Conservation (phyloP, 2,888 invertebrate genomes). For the Brachycybe producta region DNA sequence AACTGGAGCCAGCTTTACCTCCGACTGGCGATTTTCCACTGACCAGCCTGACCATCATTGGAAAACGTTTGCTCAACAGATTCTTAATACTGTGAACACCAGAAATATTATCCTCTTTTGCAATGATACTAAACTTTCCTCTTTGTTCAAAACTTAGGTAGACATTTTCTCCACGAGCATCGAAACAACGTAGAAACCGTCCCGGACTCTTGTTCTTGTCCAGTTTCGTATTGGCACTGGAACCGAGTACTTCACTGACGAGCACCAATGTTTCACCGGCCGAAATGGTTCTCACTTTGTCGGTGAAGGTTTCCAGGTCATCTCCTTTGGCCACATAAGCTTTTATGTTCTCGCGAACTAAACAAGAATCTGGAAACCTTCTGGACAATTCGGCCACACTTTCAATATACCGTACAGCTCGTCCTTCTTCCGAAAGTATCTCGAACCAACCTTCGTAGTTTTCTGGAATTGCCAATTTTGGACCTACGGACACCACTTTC, state of each 20-base stretch:
- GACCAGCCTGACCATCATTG: slow-evolving; percentile 79
- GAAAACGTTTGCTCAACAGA: slow-evolving; percentile 74
- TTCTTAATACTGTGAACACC: slow-evolving; percentile 87
- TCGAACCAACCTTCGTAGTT: slow-evolving; percentile 87
- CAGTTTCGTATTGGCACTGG: slow-evolving; percentile 34
- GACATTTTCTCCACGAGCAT: slow-evolving; percentile 68
- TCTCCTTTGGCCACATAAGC: slow-evolving; percentile 40
- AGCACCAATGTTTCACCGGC: slow-evolving; percentile 72
- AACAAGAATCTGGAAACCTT: slow-evolving; percentile 41
- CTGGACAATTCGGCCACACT: slow-evolving; percentile 66
- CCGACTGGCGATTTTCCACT: slow-evolving; percentile 71
- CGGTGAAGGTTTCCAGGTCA: slow-evolving; percentile 26
- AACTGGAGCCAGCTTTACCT: slow-evolving; percentile 63
- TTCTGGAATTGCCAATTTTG: slow-evolving; percentile 77
- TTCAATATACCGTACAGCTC: slow-evolving; percentile 78
- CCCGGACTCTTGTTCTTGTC: slow-evolving; percentile 12
- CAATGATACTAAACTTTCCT: slow-evolving; percentile 82
- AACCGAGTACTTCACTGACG: slow-evolving; percentile 47
- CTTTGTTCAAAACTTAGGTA: slow-evolving; percentile 72
- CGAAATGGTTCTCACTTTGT: slow-evolving; percentile 50
- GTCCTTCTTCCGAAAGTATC: slow-evolving; percentile 82
- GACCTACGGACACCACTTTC: slow-evolving; percentile 61
- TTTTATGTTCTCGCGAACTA: slow-evolving; percentile 64
- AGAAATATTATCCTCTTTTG: slow-evolving; percentile 83
- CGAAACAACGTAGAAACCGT: slow-evolving; percentile 70